Evolutionary conservation across 2,113 vertebrate genomes (phyloP), one percentile per base, ranked within the genome.

Genomic region (Percina caprodes): DNA sequence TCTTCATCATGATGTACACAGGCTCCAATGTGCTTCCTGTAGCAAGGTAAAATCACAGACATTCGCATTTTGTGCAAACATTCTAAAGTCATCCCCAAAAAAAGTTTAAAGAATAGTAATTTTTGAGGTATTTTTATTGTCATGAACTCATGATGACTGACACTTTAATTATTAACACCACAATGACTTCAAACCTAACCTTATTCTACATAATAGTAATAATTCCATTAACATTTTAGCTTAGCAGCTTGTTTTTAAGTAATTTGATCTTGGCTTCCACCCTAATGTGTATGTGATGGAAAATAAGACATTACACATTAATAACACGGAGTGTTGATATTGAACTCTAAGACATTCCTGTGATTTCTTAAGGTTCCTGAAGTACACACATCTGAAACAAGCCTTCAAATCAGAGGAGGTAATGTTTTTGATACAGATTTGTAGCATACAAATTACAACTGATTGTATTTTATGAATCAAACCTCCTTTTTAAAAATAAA

Each of bases 1-100:
- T 99, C 94, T 99, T 99, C 91, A 99, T 99, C 92, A 99, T 99
- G 98, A 99, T 99, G 98, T 99, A 99, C 94, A 99, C 98, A 0
- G 98, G 98, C 84, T 99, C 98, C 92, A 99, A 99, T 21, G 97
- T 99, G 48, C 97, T 99, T 90, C 98, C 98, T 75, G 95, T 99
- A 45, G 98, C 98, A 69, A 97, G 98, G 98, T 99, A 87, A 95
- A 89, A 74, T 6, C 46, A 24, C 23, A 12, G 35, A 23, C 26
- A 54, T 14, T 8, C 21, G 12, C 13, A 42, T 19, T 62, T 42
- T 70, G 21, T 35, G 4, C 4, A 4, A 45, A 65, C 33, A 23
- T 63, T 30, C n/a, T 18, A 39, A 15, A 69, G 26, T 49, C 39
- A 63, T 19, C 21, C 24, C 9, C 13, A 51, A 23, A 52, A 52